Base-by-base conservation (phyloP, 2,113 vertebrate genomes). In the Lophura nycthemera region DNA sequence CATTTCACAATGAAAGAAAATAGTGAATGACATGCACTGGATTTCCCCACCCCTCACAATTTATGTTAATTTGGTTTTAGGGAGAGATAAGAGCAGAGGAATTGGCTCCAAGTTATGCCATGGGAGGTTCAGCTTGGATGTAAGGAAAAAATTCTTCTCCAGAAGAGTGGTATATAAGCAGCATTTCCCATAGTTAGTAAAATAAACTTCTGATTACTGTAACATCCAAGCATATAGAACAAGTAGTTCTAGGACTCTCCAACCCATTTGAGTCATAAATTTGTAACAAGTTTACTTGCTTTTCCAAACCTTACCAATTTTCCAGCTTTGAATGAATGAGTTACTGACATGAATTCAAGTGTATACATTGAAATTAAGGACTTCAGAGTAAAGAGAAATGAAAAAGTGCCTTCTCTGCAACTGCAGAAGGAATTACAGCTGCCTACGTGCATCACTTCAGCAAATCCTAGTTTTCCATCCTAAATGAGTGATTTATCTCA, bases 291-390 rank as follows among this genome's bases (percentile, higher is more conserved):
- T 85, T 94, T 75, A 79, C 59, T 89, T 91, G 82, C 29, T 87
- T 75, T 92, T 79, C 84, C 54, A 89, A 89, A 74, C 67, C 78
- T 67, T 91, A 45, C 43, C 84, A 64, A 34, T 72, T 83, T 79
- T 71, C 22, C 36, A 88, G 74, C 85, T 91, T 76, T 89, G 77
- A 95, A 85, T 42, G 52, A 93, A 59, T 34, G 60, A 82, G 67
- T 61, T 88, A 47, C 78, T 77, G 78, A 89, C 72, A 30, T 73
- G 63, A 82, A 85, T 83, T 85, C 59, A 93, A 69, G 43, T 87
- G 54, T 57, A 83, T 40, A 79, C 89, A 91, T 36, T 43, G 29
- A 92, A 96, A 92, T 69, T 67, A 76, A 85, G 75, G 71, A 65
- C 70, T 72, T 73, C 40, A 61, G 59, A 92, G 52, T 54, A 59